Conservation (phyloP, 2,888 invertebrate species). For the Tanytarsus gracilentus region DNA sequence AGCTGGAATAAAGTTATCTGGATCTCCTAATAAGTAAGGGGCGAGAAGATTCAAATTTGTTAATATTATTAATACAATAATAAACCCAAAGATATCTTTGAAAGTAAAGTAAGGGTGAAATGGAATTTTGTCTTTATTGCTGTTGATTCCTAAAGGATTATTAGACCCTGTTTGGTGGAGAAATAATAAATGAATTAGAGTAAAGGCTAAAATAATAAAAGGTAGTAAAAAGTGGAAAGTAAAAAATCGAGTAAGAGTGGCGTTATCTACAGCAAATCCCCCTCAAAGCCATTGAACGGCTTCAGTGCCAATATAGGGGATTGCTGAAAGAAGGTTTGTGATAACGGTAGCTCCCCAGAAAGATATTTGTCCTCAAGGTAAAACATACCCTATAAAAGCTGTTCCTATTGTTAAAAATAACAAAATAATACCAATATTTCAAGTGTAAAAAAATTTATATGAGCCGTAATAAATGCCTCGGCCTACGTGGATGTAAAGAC, state of each 20-base stretch:
- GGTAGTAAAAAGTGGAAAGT: conserved; percentile 64
- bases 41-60: conserved; percentile 46
- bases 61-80: conserved; percentile 49
- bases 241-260: conserved; percentile 68
- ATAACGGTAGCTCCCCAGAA: conserved; percentile 75
- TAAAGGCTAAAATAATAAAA: conserved; percentile 54
- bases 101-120: conserved; percentile 58
- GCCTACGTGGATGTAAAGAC: conserved; percentile 57
- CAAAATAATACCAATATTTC: conserved; percentile 56
- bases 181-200: conserved; percentile 56
- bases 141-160: conserved; percentile 57
- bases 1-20: conserved; percentile 65
- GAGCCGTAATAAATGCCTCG: conserved; percentile 51
- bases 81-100: conserved; percentile 56
- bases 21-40: conserved; percentile 56
- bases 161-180: conserved; percentile 59
- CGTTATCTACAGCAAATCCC: conserved; percentile 63
- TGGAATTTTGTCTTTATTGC: conserved; percentile 57
- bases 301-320: conserved; percentile 55
- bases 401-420: conserved; percentile 60
- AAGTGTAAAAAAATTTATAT: conserved; percentile 49
- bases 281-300: conserved; percentile 67
- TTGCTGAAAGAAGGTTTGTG: conserved; percentile 62
- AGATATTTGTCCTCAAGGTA: conserved; percentile 74
- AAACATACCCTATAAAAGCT: conserved; percentile 68